Evolutionary conservation across 2,797 vertebrate genomes (phyloP), one percentile per base, ranked within the genome.

Genomic region (Euthynnus affinis): DNA sequence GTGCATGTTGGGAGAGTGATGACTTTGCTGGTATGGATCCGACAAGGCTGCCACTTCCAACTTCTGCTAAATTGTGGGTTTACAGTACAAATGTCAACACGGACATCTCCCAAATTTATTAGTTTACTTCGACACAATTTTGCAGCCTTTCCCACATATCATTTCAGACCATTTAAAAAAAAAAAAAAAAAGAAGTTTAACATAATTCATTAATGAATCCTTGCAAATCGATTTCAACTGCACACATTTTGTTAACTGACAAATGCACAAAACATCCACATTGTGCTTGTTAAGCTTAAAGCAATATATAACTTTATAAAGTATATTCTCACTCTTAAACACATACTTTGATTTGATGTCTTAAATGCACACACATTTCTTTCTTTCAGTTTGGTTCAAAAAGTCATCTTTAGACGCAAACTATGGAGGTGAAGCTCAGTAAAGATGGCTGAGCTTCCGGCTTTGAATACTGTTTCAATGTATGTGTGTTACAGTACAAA

Each of bases 271-370:
- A 79, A 85, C 85, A 85, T 78, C 84, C 84, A 92, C 84, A 87
- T 94, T 95, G 96, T 93, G 95, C 96, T 95, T 95, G 93, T 95
- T 93, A 94, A 95, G 93, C 95, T 95, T 96, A 89, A 87, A 81
- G 78, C 82, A 46, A 81, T 66, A 74, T 70, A 65, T 25, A 29
- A 68, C 23, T 74, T 71, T 80, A 67, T 55, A 46, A 48, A 53
- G 51, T 71, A 81, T 71, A 80, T 68, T 64, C 25, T 75, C 70
- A 78, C 51, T 85, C 32, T 80, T 51, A 4, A 69, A 85, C 71
- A 84, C 62, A 78, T 52, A 64, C 27, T 18, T 72, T 60, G 46
- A 76, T 67, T 72, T 68, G 9, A 75, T 48, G 37, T 75, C 60
- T 56, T 55, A 63, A 37, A 82, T 22, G 73, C 23, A 76, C 40